phyloP scores from a whole-genome alignment of 1,140 invertebrate genomes.

The Cyclargus thomasi region DNA sequence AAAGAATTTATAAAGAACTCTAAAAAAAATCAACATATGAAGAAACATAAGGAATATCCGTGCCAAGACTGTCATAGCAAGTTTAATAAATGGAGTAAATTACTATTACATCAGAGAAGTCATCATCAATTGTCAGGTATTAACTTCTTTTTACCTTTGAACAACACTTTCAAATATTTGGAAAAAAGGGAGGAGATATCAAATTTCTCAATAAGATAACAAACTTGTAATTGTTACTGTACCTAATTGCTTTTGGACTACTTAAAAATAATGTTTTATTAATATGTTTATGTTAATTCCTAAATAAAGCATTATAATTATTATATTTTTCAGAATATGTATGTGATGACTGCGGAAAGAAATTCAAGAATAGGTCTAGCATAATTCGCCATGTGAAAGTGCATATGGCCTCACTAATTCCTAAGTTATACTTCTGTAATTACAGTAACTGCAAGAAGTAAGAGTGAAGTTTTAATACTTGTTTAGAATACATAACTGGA shows the following conservation, averaged over 20 bases:
- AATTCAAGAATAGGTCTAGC: slow-evolving; percentile 56
- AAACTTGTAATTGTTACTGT: no score
- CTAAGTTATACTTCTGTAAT: slow-evolving; percentile 52
- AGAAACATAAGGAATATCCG: slow-evolving; percentile 62
- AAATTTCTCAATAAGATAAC: no score
- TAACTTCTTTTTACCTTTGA: slow-evolving; percentile 14
- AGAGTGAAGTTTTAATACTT: slow-evolving; percentile 12
- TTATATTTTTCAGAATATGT: slow-evolving; percentile 57
- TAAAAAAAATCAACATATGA: slow-evolving; percentile 66
- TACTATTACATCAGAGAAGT: slow-evolving; percentile 57
- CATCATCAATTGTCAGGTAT: slow-evolving; percentile 46
- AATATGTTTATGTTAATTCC: no score
- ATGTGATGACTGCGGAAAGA: slow-evolving; percentile 67
- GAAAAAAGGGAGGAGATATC: not conserved
- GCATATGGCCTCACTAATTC: slow-evolving; percentile 38
- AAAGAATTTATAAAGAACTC: slow-evolving; percentile 53
- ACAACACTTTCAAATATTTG: slow-evolving; percentile 17
- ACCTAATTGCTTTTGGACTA: no score
- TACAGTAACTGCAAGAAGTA: slow-evolving; percentile 66
- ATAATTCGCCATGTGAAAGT: slow-evolving; percentile 62
- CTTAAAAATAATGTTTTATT: no score
- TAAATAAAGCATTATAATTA: not conserved
- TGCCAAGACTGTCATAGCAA: slow-evolving; percentile 56
- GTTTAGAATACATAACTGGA: not conserved
- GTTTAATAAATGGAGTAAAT: slow-evolving; percentile 61